These are phyloP conservation scores for Magallana nippona DNA, from an alignment of 2,888 invertebrate genomes.

Conservation along the genomic window DNA sequence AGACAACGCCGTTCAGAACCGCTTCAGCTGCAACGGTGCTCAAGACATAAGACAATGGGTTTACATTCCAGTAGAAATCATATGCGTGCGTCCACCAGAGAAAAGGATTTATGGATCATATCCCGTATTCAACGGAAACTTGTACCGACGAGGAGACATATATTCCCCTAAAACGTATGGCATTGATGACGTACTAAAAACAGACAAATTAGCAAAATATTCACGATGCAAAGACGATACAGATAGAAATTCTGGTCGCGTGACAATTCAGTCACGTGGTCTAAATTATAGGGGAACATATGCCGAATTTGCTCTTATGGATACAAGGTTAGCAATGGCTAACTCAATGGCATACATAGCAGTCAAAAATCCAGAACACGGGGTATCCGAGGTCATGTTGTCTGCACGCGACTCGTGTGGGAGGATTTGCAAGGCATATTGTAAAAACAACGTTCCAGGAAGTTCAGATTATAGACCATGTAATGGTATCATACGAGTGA, in stretches of 20 bases:
- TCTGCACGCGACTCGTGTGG: conserved; percentile 70
- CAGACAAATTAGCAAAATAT: conserved; percentile 56
- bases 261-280: conserved; percentile 61
- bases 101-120: conserved; percentile 62
- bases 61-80: conserved; percentile 71
- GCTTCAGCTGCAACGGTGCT: conserved; percentile 65
- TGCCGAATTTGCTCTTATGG: conserved; percentile 70
- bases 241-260: conserved; percentile 17
- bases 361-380: conserved; percentile 57
- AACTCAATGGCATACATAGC: conserved; percentile 67
- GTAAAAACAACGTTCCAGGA: conserved; percentile 59
- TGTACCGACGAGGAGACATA: conserved; percentile 62
- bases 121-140: conserved; percentile 64
- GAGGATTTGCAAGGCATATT: conserved; percentile 68
- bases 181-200: conserved; percentile 54
- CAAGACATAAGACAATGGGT: conserved; percentile 71
- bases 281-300: conserved; percentile 69
- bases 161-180: conserved; percentile 62
- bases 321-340: conserved; percentile 66
- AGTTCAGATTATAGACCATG: conserved; percentile 54
- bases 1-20: conserved; percentile 62
- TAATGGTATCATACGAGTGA: conserved; percentile 65
- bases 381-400: conserved; percentile 60
- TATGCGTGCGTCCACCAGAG: conserved; percentile 68
- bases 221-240: conserved; percentile 49